These are phyloP conservation scores for Himalopsyche phryganea DNA, from an alignment of 1,140 invertebrate genomes.

Conservation along the genomic window DNA sequence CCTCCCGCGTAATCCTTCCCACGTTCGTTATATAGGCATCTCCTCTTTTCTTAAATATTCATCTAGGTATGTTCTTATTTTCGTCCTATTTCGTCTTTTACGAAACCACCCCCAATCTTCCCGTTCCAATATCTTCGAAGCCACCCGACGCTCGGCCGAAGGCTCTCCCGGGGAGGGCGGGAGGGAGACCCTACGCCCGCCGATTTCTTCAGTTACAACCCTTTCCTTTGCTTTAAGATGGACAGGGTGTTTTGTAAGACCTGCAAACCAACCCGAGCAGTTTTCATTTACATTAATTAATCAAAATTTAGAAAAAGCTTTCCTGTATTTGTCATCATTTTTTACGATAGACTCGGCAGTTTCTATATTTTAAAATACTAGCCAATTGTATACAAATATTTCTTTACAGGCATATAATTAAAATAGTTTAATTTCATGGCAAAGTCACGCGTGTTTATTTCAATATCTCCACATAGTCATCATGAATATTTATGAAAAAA, in stretches of 20 bases:
- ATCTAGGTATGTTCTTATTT: conserved; percentile 36
- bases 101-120: conserved; percentile 31
- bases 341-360: too few species aligned
- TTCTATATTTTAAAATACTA: too few species aligned
- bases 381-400: too few species aligned
- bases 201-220: conserved; percentile 35
- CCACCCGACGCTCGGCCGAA: conserved; percentile 6
- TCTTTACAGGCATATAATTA: too few species aligned
- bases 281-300: too few species aligned
- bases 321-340: too few species aligned
- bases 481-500: too few species aligned
- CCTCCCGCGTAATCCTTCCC: conserved; percentile 7
- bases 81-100: conserved; percentile 35
- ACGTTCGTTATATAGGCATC: conserved; percentile 18
- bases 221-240: conserved; percentile 32
- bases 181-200: conserved; percentile 3
- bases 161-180: conserved; percentile 3
- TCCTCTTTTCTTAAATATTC: conserved; percentile 35
- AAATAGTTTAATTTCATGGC: too few species aligned
- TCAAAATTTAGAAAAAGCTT: too few species aligned
- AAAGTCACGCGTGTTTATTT: too few species aligned
- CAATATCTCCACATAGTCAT: too few species aligned
- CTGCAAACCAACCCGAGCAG: too few species aligned
- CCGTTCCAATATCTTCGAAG: neutral
- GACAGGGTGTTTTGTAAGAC: conserved; percentile 24